A percentile compares a stretch with the other conserved stretches of the same genome.
phyloP scores from a whole-genome alignment of 1,140 invertebrate species.

The Lethocerus indicus region DNA sequence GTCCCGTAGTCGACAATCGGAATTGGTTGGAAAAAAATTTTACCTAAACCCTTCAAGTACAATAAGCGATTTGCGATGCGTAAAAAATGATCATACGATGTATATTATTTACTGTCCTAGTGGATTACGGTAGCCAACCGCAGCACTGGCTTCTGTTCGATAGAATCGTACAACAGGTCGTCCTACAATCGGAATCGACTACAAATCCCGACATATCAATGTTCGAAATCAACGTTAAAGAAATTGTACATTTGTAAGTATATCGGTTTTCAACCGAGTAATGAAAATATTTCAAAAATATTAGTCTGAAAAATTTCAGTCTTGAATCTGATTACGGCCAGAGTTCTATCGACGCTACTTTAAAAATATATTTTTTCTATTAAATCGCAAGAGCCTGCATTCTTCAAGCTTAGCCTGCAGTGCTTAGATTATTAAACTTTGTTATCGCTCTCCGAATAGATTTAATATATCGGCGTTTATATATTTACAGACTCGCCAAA shows the following conservation, averaged over 20 bases:
- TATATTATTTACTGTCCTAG: constrained; percentile 22
- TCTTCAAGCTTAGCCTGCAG: too few species aligned
- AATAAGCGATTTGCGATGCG: not conserved
- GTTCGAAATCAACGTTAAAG: constrained; percentile 78
- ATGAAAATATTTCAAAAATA: too few species aligned
- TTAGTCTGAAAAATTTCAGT: too few species aligned
- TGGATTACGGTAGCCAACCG: constrained; percentile 62
- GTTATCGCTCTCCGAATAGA: too few species aligned
- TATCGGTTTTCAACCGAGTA: too few species aligned
- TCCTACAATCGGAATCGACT: constrained; percentile 59
- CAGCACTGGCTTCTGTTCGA: constrained; percentile 91
- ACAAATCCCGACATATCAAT: constrained; percentile 71
- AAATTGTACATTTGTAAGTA: constrained; percentile 66
- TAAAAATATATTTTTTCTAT: too few species aligned
- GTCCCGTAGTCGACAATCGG: too few species aligned
- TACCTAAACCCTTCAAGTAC: not conserved
- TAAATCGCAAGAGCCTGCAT: too few species aligned
- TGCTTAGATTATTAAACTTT: too few species aligned
- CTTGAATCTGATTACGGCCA: too few species aligned
- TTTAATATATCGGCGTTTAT: not conserved
- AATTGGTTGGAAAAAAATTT: not conserved
- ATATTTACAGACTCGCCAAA: constrained; percentile 47
- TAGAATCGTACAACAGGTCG: constrained; percentile 87
- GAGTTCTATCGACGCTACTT: too few species aligned
- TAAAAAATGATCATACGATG: not conserved